Evolutionary conservation across 2,888 invertebrate genomes (phyloP).

Genomic region (Yponomeuta evonymella): DNA sequence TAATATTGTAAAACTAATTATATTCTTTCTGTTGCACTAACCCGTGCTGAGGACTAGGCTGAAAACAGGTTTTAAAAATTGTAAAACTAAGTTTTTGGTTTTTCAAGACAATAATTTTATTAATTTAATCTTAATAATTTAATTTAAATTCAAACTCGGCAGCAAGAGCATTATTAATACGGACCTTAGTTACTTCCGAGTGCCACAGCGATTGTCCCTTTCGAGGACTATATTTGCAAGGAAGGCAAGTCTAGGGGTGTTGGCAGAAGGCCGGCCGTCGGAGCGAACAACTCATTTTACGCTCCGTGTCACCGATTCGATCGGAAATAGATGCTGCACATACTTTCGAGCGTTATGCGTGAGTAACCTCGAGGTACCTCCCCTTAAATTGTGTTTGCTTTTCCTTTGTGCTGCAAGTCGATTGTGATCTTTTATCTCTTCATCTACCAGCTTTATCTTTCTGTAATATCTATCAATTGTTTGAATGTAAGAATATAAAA

Average conservation of each 20-base stretch:
- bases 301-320: constrained; percentile 55
- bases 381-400: neutral
- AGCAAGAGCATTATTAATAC: neutral
- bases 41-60: too few species aligned
- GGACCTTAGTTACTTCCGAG: neutral
- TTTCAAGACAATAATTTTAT: too few species aligned
- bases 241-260: constrained; percentile 45
- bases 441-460: neutral
- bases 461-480: neutral
- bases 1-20: too few species aligned
- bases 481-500: neutral
- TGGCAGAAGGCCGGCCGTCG: constrained; percentile 55
- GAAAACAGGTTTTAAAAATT: too few species aligned
- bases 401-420: neutral
- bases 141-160: too few species aligned
- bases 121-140: too few species aligned
- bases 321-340: constrained; percentile 27
- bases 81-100: too few species aligned
- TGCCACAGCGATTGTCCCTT: neutral
- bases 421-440: neutral
- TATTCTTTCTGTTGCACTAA: too few species aligned
- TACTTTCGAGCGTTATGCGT: constrained; percentile 10
- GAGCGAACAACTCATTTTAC: constrained; percentile 69
- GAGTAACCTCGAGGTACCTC: neutral
- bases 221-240: constrained; percentile 9